Conservation (phyloP, 1,140 invertebrate species). For the Lepidotrigona ventralis region DNA sequence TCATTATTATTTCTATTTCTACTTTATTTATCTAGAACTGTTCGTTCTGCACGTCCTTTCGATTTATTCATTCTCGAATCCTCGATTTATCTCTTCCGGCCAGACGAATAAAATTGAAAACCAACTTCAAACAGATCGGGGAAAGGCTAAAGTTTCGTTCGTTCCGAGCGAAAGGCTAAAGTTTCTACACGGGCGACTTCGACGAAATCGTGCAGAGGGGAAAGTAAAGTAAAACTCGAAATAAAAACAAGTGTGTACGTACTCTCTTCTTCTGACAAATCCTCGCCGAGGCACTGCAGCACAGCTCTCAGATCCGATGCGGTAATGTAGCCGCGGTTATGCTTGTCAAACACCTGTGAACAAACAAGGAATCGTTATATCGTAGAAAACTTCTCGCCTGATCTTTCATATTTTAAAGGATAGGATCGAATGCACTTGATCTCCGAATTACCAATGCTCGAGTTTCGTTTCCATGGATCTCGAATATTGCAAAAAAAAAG, state of each 20-base stretch:
- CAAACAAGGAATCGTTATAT: not conserved
- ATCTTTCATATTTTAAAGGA: too few species aligned
- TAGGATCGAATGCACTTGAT: too few species aligned
- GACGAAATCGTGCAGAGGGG: too few species aligned
- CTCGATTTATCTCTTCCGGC: not conserved
- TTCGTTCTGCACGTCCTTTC: not conserved
- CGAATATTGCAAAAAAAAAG: too few species aligned
- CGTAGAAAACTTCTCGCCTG: not conserved
- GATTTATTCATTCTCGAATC: not conserved
- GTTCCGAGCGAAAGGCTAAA: not conserved
- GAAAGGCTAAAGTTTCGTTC: not conserved
- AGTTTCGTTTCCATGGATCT: too few species aligned
- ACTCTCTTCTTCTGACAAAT: conserved; percentile 93
- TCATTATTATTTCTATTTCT: not conserved
- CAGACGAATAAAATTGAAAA: not conserved
- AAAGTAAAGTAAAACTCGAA: not conserved
- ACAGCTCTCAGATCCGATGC: conserved; percentile 91
- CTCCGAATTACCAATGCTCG: too few species aligned
- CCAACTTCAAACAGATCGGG: not conserved
- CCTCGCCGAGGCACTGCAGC: conserved; percentile 91
- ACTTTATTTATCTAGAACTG: not conserved
- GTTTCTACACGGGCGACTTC: not conserved
- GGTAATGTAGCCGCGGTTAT: conserved; percentile 92
- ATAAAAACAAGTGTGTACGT: conserved; percentile 70
- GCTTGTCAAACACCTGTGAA: conserved; percentile 88